Evolutionary conservation across 2,888 invertebrate genomes (phyloP), one percentile per base, ranked within the genome.

Genomic region (Tenodera sinensis): DNA sequence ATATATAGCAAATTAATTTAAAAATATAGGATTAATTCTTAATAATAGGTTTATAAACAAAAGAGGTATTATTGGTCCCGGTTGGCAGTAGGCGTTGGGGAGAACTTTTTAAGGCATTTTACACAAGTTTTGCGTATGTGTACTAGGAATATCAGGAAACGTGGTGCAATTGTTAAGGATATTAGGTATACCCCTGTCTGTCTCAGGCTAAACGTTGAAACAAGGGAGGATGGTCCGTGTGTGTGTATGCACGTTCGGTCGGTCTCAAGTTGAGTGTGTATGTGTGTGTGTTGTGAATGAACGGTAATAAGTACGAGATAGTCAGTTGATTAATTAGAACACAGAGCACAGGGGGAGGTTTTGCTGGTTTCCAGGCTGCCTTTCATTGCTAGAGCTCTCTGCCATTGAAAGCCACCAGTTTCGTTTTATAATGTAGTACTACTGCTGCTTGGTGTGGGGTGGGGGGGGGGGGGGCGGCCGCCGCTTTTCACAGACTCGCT

Each of bases 241-340:
- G 54, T 42, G 12, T 12, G n/a, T n/a, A n/a, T n/a, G n/a, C n/a
- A n/a, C n/a, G n/a, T n/a, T n/a, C n/a, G 42, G 9, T 42, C 42
- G 54, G 25, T 71, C 54, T 71, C 54, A 71, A 71, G 54, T 71
- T 71, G 54, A 6, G 54, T 25, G 54, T 25, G 42, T 71, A 1
- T 71, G 20, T 71, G 20, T 42, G 54, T 71, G 54, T 71, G 54
- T 71, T 71, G 54, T 83, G 87, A 87, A 87, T 87, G 87, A 42
- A 87, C 87, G 87, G 81, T 89, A 89, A 89, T 89, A 89, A 89
- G 89, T 87, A 84, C 42, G 42, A 87, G 89, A 89, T 87, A 89
- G 89, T 89, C 89, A 89, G 89, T 89, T 89, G 89, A 89, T 89
- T 89, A 89, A 89, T 89, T 89, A 89, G 89, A 89, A 89, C 89